These are phyloP conservation scores for Cheilosia soror DNA, from an alignment of 2,888 invertebrate genomes.

Conservation along the genomic window DNA sequence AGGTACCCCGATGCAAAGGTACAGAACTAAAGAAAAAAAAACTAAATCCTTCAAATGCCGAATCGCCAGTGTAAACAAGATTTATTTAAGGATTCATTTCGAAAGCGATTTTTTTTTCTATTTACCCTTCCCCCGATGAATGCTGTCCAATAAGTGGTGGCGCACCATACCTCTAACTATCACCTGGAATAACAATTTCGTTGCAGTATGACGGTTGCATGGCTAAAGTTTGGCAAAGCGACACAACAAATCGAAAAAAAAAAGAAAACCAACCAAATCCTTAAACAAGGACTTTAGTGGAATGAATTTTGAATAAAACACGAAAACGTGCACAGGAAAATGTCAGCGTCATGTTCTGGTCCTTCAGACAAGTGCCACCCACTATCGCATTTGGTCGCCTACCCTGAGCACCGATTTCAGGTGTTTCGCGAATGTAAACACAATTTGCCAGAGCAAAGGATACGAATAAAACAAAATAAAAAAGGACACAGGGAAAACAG, in stretches of 20 bases:
- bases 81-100: conserved; percentile 68
- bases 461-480: conserved; percentile 6
- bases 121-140: conserved; percentile 4
- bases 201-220: conserved; percentile 51
- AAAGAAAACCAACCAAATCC: conserved; percentile 26
- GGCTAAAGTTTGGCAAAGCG: conserved; percentile 43
- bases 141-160: neutral
- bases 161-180: conserved; percentile 31
- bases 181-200: conserved; percentile 65
- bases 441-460: conserved; percentile 58
- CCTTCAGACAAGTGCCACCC: conserved; percentile 9
- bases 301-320: conserved; percentile 70
- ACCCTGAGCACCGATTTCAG: conserved; percentile 53
- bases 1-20: neutral
- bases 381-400: conserved; percentile 42
- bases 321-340: conserved; percentile 58
- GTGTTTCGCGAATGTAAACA: conserved; percentile 71
- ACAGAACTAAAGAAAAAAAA: neutral
- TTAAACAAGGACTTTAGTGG: conserved; percentile 64
- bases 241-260: conserved; percentile 24
- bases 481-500: conserved; percentile 11
- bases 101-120: conserved; percentile 23
- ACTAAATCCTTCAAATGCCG: conserved; percentile 30
- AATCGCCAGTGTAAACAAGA: conserved; percentile 50
- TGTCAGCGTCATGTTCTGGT: conserved; percentile 57